phyloP scores from a whole-genome alignment of 2,113 vertebrate genomes.

The Strix aluco region DNA sequence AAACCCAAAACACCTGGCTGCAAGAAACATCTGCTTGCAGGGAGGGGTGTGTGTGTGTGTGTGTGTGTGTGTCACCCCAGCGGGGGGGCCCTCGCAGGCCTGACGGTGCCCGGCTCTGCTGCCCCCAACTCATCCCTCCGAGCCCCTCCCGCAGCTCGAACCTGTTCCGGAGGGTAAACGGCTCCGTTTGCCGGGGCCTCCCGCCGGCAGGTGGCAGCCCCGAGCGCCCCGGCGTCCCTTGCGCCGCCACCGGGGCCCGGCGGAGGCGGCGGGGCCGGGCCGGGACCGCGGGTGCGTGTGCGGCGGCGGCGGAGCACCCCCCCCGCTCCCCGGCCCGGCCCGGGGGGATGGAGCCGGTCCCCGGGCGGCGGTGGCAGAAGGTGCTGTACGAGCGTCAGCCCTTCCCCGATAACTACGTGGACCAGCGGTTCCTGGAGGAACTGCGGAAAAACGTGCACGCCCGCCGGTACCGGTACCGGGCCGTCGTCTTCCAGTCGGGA shows the following conservation, averaged over 20 bases:
- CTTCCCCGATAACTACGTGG: conserved; percentile 95
- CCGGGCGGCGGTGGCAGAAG: conserved; percentile 82
- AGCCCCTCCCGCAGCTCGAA: too few relatives aligned
- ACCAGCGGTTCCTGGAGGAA: conserved; percentile 90
- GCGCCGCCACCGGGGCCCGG: not conserved
- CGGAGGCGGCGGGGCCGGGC: not conserved
- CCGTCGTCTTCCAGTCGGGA: conserved; percentile 89
- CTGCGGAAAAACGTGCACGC: conserved; percentile 88
- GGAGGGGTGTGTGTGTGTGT: too few relatives aligned
- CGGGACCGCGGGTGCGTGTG: too few relatives aligned
- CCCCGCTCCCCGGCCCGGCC: not conserved
- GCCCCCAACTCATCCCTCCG: not conserved
- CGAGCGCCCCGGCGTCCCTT: not conserved
- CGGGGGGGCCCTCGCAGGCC: not conserved
- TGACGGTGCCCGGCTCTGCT: not conserved
- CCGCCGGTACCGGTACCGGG: conserved; percentile 86
- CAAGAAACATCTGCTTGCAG: not conserved
- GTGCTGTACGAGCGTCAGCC: conserved; percentile 91
- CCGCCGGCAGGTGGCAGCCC: conserved; percentile 6
- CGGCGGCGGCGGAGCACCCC: accelerated
- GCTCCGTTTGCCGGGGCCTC: too few relatives aligned
- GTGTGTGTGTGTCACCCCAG: not conserved
- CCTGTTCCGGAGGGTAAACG: not conserved
- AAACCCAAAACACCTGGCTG: not conserved
- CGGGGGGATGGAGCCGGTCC: not conserved